Percentiles rank a stretch among this genome's conserved stretches.
These are phyloP conservation scores for Molothrus ater DNA, from an alignment of 2,797 vertebrate genomes.

Conservation along the genomic window DNA sequence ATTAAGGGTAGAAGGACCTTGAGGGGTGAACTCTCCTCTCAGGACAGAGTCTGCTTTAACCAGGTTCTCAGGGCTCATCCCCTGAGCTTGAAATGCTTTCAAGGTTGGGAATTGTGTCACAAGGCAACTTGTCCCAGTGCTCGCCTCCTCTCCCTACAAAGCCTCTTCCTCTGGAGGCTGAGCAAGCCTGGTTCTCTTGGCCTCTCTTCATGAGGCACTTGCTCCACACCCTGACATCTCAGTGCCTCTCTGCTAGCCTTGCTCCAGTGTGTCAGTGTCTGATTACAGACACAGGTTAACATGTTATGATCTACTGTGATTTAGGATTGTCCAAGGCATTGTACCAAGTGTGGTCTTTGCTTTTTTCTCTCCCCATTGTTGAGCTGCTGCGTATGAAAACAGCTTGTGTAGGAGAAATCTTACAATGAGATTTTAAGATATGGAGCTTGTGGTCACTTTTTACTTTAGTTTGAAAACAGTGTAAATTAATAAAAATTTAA, in stretches of 20 bases:
- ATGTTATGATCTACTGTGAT: neutral
- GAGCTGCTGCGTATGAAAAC: neutral
- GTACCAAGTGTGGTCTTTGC: neutral
- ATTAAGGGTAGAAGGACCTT: neutral
- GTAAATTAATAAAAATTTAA: neutral
- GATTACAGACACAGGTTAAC: neutral
- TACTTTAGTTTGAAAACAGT: neutral
- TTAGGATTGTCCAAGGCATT: neutral
- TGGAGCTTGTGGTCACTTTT: neutral
- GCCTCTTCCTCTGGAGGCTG: neutral
- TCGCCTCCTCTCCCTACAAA: neutral
- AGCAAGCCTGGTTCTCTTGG: neutral
- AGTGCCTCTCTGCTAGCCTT: neutral
- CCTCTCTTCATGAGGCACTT: accelerated
- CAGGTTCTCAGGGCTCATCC: neutral
- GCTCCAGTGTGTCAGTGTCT: neutral
- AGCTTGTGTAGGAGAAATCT: neutral
- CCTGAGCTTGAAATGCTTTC: neutral
- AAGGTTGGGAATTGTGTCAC: accelerated
- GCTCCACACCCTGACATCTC: neutral
- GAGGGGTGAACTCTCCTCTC: neutral
- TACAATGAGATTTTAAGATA: neutral
- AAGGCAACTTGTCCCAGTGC: neutral
- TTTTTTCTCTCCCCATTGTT: neutral
- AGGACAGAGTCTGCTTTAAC: neutral